These are phyloP conservation scores for Penaeus vannamei DNA, from an alignment of 1,140 invertebrate genomes.

Conservation along the genomic window DNA sequence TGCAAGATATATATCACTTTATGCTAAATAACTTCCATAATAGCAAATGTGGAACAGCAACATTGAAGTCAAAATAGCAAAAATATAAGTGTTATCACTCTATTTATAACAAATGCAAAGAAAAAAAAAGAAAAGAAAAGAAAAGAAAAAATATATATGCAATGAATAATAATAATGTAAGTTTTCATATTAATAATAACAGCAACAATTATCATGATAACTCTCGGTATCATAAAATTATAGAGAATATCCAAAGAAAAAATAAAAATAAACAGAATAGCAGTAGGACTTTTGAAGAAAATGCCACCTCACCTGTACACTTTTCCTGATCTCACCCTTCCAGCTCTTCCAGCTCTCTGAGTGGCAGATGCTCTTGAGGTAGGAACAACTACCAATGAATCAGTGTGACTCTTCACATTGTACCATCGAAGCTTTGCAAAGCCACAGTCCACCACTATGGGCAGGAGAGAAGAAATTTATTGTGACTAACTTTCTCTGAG, in stretches of 20 bases:
- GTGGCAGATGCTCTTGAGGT: constrained; percentile 91
- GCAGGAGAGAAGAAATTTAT: neutral
- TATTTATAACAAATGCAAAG: too few relatives aligned
- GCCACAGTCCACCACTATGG: constrained; percentile 92
- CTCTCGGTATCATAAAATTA: too few relatives aligned
- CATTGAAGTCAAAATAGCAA: neutral
- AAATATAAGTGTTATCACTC: too few relatives aligned
- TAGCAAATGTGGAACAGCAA: neutral
- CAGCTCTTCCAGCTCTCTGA: constrained; percentile 93
- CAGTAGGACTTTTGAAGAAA: neutral
- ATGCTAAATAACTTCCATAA: neutral
- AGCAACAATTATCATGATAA: constrained; percentile 4
- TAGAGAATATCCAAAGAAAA: neutral
- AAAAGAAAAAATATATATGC: too few relatives aligned
- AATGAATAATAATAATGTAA: neutral
- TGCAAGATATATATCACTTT: constrained; percentile 25
- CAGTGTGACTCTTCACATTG: constrained; percentile 86
- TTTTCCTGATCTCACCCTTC: constrained; percentile 87
- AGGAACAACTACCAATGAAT: constrained; percentile 87
- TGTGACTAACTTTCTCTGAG: neutral
- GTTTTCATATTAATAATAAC: constrained; percentile 47
- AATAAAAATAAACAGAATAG: neutral
- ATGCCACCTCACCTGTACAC: constrained; percentile 74
- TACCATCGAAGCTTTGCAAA: constrained; percentile 94
- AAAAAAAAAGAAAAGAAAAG: too few relatives aligned